Evolutionary conservation across 2,888 invertebrate genomes (phyloP).

Genomic region (Rhaphigaster nebulosa): DNA sequence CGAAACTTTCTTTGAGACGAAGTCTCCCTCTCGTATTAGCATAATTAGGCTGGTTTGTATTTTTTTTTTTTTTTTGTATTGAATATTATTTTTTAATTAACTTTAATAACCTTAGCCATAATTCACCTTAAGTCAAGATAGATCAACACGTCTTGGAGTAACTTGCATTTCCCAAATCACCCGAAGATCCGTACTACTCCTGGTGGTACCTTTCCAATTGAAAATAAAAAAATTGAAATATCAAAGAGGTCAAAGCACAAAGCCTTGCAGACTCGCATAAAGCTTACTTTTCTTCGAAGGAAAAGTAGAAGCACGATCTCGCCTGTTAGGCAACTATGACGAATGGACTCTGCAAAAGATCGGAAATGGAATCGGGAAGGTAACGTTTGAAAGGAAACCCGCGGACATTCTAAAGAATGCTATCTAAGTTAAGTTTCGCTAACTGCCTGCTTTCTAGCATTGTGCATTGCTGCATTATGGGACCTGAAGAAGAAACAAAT

Average conservation of each 20-base stretch:
- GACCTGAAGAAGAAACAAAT: too few species aligned
- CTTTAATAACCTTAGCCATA: too few species aligned
- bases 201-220: too few species aligned
- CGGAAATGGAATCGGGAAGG: conserved; percentile 8
- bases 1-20: too few species aligned
- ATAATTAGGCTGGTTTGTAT: too few species aligned
- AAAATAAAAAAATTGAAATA: background rate
- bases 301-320: conserved; percentile 14
- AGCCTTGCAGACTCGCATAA: background rate
- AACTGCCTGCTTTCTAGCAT: background rate
- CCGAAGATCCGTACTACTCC: too few species aligned
- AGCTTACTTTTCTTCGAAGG: background rate
- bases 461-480: background rate
- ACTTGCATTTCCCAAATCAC: too few species aligned
- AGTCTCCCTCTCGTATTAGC: too few species aligned
- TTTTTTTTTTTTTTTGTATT: too few species aligned
- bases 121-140: too few species aligned
- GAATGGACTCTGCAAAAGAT: background rate
- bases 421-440: background rate
- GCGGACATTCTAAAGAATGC: background rate
- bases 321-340: background rate
- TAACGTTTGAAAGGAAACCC: background rate
- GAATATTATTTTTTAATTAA: too few species aligned
- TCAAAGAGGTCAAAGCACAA: background rate
- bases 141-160: too few species aligned